A percentile compares a stretch with the other conserved stretches of the same genome.
These are phyloP conservation scores for Orthosia incerta DNA, from an alignment of 2,888 invertebrate species.

Conservation along the genomic window DNA sequence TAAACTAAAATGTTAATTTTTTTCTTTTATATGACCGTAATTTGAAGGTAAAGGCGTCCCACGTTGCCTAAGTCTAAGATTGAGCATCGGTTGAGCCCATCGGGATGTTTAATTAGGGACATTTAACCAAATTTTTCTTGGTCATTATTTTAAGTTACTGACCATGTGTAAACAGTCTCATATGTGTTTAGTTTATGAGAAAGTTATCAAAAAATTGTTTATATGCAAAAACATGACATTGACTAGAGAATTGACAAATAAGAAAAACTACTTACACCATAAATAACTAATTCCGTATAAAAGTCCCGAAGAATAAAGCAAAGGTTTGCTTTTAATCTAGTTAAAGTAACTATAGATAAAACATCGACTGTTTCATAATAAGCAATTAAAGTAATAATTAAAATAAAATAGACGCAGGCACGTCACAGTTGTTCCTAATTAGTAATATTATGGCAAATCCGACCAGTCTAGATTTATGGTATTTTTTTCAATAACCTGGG, in stretches of 20 bases:
- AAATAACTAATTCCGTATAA: too few species aligned
- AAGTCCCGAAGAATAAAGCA: neutral
- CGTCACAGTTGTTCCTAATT: constrained; percentile 40
- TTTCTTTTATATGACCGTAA: constrained; percentile 19
- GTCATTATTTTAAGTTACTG: neutral
- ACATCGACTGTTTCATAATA: neutral
- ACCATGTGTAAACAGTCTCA: constrained; percentile 10
- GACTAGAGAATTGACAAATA: neutral
- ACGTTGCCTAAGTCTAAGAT: constrained; percentile 20
- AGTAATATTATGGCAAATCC: constrained; percentile 33
- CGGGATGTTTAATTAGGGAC: neutral
- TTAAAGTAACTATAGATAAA: neutral
- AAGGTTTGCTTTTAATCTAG: neutral
- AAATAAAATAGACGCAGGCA: constrained; percentile 15
- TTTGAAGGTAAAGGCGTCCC: constrained; percentile 20
- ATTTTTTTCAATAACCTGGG: constrained; percentile 60
- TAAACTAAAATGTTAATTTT: constrained; percentile 21
- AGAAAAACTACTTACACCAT: too few species aligned
- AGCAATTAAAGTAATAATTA: constrained; percentile 4
- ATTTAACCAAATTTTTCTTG: neutral
- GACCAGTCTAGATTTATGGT: constrained; percentile 55
- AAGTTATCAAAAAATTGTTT: neutral
- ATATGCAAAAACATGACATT: neutral
- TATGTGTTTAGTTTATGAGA: constrained; percentile 19
- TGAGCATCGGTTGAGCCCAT: neutral